Conservation (phyloP, 1,140 invertebrate genomes). For the Vanessa tameamea region DNA sequence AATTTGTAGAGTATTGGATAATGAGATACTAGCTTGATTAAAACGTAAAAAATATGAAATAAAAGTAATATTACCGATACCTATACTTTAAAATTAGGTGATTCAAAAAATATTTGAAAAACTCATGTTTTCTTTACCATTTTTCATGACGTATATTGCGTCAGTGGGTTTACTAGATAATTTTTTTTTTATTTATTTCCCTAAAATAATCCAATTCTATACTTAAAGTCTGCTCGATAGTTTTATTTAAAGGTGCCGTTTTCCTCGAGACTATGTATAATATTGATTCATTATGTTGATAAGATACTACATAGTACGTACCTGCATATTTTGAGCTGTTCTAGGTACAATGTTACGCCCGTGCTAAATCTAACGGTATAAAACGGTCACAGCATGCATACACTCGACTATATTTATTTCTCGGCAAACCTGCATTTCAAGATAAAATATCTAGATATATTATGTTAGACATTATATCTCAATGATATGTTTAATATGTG, state of each 20-base stretch:
- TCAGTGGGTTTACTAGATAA: too few species aligned
- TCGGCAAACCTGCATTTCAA: constrained; percentile 5
- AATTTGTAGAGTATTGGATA: too few species aligned
- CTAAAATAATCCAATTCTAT: too few species aligned
- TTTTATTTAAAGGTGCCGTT: background rate
- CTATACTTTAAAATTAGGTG: too few species aligned
- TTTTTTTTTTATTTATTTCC: too few species aligned
- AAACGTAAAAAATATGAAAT: too few species aligned
- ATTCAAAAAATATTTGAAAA: too few species aligned
- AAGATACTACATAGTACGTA: constrained; percentile 13
- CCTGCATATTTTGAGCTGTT: constrained; percentile 23
- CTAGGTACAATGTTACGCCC: constrained; percentile 26
- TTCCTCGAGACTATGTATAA: background rate
- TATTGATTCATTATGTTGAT: constrained; percentile 19
- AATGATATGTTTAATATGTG: background rate
- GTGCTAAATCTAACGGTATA: constrained; percentile 26
- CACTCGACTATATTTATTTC: constrained; percentile 8
- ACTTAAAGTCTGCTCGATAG: background rate
- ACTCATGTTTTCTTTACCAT: too few species aligned
- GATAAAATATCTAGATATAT: background rate
- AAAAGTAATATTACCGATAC: too few species aligned
- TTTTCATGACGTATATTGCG: too few species aligned
- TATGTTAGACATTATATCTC: background rate
- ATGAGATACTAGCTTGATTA: too few species aligned
- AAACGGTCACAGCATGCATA: constrained; percentile 28